Conservation (phyloP, 2,113 vertebrate genomes). For the Melanotaenia duboulayi region DNA sequence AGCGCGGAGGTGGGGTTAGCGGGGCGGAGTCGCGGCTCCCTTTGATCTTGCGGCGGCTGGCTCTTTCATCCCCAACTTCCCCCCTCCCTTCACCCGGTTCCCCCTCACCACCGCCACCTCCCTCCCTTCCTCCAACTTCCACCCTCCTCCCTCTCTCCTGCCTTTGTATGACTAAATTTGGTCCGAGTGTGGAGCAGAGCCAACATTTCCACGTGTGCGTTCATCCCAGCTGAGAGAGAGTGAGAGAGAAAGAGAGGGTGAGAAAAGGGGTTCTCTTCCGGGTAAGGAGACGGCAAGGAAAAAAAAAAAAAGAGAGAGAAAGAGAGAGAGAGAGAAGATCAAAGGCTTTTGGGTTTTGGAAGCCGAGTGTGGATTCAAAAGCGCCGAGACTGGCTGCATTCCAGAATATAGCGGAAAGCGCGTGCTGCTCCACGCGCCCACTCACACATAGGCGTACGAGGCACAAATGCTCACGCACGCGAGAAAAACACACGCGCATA, state of each 20-base stretch:
- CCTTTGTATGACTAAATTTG: conserved; percentile 99
- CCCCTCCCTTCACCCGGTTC: conserved; percentile 21
- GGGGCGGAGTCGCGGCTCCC: conserved; percentile 86
- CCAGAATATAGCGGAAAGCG: conserved; percentile 88
- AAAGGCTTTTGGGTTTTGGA: conserved; percentile 94
- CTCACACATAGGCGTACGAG: conserved; percentile 20
- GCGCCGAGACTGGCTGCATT: conserved; percentile 87
- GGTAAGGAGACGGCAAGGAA: conserved; percentile 89
- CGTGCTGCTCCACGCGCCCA: conserved; percentile 32
- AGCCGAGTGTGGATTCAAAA: conserved; percentile 89
- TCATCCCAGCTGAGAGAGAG: conserved; percentile 95
- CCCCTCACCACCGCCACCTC: conserved; percentile 66
- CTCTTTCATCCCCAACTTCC: conserved; percentile 87
- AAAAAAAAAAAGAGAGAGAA: conserved; percentile 10
- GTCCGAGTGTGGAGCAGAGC: conserved; percentile 90
- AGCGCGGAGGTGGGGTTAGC: conserved; percentile 86
- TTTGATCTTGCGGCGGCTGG: conserved; percentile 95
- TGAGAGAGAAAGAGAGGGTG: conserved; percentile 65
- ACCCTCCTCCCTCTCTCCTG: conserved; percentile 66
- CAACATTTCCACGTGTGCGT: conserved; percentile 97
- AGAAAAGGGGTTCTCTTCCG: conserved; percentile 92
- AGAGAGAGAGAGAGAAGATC: conserved; percentile 83
- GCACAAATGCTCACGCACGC: conserved; percentile 7
- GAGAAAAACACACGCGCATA: conserved; percentile 18
- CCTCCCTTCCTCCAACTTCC: conserved; percentile 12